Evolutionary conservation across 2,113 vertebrate species (phyloP).

Genomic region (human): DNA sequence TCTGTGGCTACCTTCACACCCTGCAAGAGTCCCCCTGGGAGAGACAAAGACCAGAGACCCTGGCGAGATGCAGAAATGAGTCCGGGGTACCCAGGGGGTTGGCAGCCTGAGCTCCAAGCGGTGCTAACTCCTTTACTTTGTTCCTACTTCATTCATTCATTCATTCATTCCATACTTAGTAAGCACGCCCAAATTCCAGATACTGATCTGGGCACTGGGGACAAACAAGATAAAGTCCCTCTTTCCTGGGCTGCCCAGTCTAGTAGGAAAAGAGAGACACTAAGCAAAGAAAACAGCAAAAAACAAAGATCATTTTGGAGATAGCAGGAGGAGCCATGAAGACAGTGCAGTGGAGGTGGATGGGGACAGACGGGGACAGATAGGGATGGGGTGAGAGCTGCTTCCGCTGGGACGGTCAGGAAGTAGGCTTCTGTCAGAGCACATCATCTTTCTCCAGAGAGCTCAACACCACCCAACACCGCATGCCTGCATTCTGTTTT

Average conservation of each 20-base stretch:
- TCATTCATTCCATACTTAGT: neutral
- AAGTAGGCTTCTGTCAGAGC: neutral
- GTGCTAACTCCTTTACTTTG: rapidly evolving
- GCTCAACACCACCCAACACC: neutral
- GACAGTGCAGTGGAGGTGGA: rapidly evolving
- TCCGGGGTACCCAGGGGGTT: rapidly evolving
- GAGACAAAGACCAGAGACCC: neutral
- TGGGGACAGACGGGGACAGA: rapidly evolving
- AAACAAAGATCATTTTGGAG: rapidly evolving
- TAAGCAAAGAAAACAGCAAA: neutral
- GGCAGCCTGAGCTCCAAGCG: neutral
- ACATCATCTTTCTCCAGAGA: neutral
- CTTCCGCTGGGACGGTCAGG: rapidly evolving
- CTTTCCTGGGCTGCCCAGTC: no score
- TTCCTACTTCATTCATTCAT: neutral
- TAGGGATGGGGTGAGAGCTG: neutral
- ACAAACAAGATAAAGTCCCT: no score
- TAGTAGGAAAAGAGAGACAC: neutral
- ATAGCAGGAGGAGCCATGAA: rapidly evolving
- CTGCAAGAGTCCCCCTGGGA: no score
- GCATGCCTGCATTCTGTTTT: neutral
- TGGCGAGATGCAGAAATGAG: rapidly evolving
- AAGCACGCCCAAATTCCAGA: neutral
- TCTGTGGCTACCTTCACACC: rapidly evolving
- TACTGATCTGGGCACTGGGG: neutral